Evolutionary conservation across 2,113 vertebrate genomes (phyloP).

Genomic region (Coryphaenoides rupestris): DNA sequence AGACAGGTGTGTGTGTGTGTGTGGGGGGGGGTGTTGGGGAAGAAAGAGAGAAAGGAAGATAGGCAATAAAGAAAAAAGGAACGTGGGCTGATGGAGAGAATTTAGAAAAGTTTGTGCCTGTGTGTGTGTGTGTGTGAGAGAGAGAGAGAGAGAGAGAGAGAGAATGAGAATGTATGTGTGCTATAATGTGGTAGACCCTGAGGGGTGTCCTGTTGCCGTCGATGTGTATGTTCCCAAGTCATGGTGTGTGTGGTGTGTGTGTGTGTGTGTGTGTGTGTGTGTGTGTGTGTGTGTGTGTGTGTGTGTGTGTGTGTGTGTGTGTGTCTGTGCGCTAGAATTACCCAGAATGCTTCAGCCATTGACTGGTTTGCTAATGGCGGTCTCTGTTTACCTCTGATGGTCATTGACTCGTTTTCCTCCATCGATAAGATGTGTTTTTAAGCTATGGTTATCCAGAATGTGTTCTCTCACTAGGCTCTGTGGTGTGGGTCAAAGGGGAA

Average conservation of each 20-base stretch:
- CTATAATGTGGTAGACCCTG: conserved; percentile 55
- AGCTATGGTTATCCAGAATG: conserved; percentile 49
- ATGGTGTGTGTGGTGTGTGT: background rate
- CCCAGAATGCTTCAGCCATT: conserved; percentile 75
- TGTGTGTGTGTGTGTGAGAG: conserved; percentile 1
- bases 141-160: no score
- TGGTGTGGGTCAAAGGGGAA: no score
- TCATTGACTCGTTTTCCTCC: conserved; percentile 58
- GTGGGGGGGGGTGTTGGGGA: background rate
- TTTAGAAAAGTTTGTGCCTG: background rate
- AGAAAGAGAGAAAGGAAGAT: background rate
- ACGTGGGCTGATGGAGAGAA: conserved; percentile 3
- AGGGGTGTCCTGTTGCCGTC: conserved; percentile 75
- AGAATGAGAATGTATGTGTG: conserved; percentile 7
- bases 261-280: background rate
- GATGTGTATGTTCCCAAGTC: conserved; percentile 41
- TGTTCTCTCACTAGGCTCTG: conserved; percentile 31
- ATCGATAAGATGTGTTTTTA: conserved; percentile 67
- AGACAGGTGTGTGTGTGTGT: background rate
- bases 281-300: background rate
- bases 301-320: background rate
- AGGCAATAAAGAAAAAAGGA: conserved; percentile 2
- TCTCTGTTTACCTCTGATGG: conserved; percentile 40
- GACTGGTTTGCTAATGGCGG: conserved; percentile 43
- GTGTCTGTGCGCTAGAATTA: conserved; percentile 42